Evolutionary conservation across 2,113 vertebrate species (phyloP), one percentile per base, ranked within the genome.

Genomic region (Paralichthys olivaceus): DNA sequence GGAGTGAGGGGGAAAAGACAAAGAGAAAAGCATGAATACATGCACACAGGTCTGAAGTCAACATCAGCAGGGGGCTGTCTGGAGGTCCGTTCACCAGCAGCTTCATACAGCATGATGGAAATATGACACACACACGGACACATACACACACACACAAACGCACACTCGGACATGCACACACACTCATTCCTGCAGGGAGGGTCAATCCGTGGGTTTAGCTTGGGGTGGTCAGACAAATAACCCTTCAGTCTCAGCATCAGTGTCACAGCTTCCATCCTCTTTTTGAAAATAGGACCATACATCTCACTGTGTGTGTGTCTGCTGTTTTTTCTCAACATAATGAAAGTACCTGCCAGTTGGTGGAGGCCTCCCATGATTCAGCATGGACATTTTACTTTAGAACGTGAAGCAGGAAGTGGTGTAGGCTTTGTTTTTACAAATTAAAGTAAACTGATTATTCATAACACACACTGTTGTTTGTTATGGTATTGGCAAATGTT

Each of bases 11-110:
- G 15, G 7, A 14, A 60, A 77, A 61, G 26, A 75, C 15, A 49
- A 62, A 65, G 45, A 67, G 29, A 7, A n/a, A 25, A 25, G 7
- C 17, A 23, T 47, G 64, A 71, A 51, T 25, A 78, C 40, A 59
- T 20, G 78, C 43, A 72, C 34, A 67, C 6, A 40, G 37, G 40
- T 61, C 55, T 71, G 71, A 76, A 79, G 70, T 76, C 72, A 87
- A 84, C 77, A 80, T 70, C 86, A 89, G 77, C 80, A 87, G 77
- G 81, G 72, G 82, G 72, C 75, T 81, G 88, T 78, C 82, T 89
- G 67, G 58, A 84, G 80, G 84, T 61, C 23, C 76, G 53, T 17
- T 71, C 84, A 80, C 7, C 62, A 72, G 64, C 68, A 84, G 69
- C 76, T 77, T 81, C 78, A 82, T 79, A 84, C 83, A 83, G 72